Evolutionary conservation across 92 coral and sea anemone species (phyloP), one percentile per base, ranked within the genome.

Genomic region (Palythoa grandiflora): DNA sequence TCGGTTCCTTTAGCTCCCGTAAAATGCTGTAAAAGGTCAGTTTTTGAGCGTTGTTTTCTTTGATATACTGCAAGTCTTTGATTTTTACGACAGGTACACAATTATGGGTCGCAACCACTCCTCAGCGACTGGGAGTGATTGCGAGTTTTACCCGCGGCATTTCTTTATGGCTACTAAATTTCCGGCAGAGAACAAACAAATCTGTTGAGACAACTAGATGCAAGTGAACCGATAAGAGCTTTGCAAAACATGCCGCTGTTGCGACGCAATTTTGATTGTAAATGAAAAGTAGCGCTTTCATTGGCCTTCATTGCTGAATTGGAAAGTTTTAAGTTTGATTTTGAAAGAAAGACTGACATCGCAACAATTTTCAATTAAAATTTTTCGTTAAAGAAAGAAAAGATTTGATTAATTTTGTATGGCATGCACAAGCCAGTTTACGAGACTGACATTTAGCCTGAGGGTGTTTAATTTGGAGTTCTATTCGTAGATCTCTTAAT

Each of bases 131-230:
- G 72, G 9, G 72, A 66, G 61, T 50, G 17, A 44, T 44, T 38
- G n/a, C 7, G 38, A 52, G 21, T 20, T 76, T 81, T 47, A 57
- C 86, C 86, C 36, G 52, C 76, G 86, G 86, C 61, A 78, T 65
- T 81, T 66, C 86, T 68, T 28, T 81, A 63, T 81, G 86, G 76
- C 47, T 66, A 40, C 57, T 48, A 68, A 51, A 68, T 81, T 44
- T 81, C 86, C 86, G 74, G 75, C 38, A 7, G 59, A 19, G 65
- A 16, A 36, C 38, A 81, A 81, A 81, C 86, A 51, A 63, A 52
- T 48, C 86, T 81, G n/a, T 66, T 38, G 60, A 65, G 63, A 81
- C 73, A 81, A 81, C 86, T 38, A n/a, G n/a, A 66, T 81, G 86
- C 86, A 68, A 54, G 65, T 37, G n/a, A 53, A 28, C 48, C 38